phyloP scores from a whole-genome alignment of 2,113 vertebrate genomes.

The Chloroceryle aenea region DNA sequence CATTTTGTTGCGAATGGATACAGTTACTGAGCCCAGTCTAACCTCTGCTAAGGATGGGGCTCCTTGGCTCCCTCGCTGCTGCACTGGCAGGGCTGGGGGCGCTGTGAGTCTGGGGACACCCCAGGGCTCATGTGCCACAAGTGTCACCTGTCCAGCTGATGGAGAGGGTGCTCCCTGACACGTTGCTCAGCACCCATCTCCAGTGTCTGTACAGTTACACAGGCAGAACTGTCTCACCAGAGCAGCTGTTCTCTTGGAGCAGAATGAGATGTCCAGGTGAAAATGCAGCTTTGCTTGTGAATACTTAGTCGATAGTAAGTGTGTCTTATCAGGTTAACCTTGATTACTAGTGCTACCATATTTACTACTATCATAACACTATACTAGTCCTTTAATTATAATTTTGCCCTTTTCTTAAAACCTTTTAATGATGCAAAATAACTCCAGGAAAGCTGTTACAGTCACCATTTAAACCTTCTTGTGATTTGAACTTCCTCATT shows the following conservation, averaged over 20 bases:
- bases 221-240: neutral
- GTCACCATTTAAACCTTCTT: neutral
- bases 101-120: rapidly evolving
- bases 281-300: neutral
- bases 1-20: neutral
- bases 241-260: neutral
- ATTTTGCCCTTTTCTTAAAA: neutral
- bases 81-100: rapidly evolving
- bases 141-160: neutral
- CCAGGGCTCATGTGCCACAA: rapidly evolving
- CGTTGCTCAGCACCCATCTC: neutral
- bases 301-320: neutral
- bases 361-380: neutral
- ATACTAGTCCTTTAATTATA: neutral
- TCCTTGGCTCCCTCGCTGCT: neutral
- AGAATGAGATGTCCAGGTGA: neutral
- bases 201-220: neutral
- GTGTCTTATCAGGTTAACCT: neutral
- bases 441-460: neutral
- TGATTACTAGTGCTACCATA: neutral
- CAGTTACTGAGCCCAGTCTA: neutral
- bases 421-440: neutral
- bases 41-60: neutral
- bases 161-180: neutral
- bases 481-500: neutral